Conservation (phyloP, 2,797 vertebrate genomes). For the Poeciliopsis infans region DNA sequence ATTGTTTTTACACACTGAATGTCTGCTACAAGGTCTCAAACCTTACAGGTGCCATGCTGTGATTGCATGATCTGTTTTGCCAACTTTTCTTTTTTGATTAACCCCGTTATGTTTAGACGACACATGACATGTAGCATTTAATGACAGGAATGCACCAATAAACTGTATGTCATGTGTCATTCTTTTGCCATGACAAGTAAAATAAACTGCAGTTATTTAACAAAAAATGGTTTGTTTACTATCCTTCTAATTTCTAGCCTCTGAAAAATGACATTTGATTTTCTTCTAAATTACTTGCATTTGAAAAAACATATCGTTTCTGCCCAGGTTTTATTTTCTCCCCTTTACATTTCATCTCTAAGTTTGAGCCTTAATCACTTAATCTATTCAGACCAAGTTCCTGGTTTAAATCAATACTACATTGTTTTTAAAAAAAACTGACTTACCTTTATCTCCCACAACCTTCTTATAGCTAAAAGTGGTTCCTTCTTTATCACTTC, state of each 20-base stretch:
- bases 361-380: not conserved
- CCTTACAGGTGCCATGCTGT: not conserved
- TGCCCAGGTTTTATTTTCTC: not conserved
- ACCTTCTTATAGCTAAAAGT: not conserved
- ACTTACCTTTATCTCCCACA: not conserved
- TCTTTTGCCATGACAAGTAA: not conserved
- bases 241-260: not conserved
- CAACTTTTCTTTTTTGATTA: not conserved
- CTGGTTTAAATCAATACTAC: not conserved
- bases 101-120: not conserved
- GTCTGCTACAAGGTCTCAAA: not conserved
- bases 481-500: not conserved
- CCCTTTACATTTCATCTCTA: not conserved
- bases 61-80: not conserved
- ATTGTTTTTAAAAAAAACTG: not conserved
- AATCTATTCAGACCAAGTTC: not conserved
- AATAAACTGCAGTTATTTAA: not conserved
- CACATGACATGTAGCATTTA: not conserved
- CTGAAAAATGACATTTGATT: not conserved
- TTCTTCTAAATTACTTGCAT: not conserved
- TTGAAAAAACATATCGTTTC: not conserved
- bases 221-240: not conserved
- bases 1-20: not conserved
- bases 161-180: not conserved
- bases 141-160: not conserved